Base-by-base conservation (phyloP, 2,888 invertebrate species). In the Carterocephalus palaemon region DNA sequence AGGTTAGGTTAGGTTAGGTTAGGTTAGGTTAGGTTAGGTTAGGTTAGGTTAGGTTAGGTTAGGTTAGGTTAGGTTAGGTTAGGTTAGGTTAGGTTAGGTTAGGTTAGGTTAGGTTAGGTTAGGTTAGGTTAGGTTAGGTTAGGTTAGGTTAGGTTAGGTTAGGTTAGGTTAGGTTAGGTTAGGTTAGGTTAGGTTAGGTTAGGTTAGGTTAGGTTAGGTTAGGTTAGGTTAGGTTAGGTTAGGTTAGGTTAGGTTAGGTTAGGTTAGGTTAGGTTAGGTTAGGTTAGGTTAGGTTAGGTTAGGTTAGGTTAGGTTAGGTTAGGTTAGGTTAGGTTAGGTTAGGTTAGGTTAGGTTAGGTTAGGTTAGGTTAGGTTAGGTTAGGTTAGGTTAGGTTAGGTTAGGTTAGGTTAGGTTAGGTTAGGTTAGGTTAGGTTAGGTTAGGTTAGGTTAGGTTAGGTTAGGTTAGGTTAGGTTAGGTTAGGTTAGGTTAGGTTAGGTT, bases 381-480 rank as follows among this genome's bases (percentile, higher is more conserved):
- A 46, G 47, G 49, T 49, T 49, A 47, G 49, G 52, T 49, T 48
- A 41, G 46, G 43, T 43, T 48, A 49, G 45, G 47, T 51, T 37
- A 38, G 29, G 42, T 37, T n/a, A n/a, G n/a, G n/a, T n/a, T n/a
- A n/a, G 22, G 46, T 36, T 49, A 38, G 47, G 46, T 42, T 51
- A 49, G 38, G 45, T 48, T 43, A 50, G n/a, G n/a, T n/a, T n/a
- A n/a, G n/a, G n/a, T n/a, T n/a, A n/a, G n/a, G 55, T 54, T 53
- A 53, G 57, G 57, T 57, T 55, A 53, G 54, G 54, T 54, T 53
- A 52, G 57, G 48, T 56, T 50, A 39, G 52, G 54, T 53, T 56
- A 43, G 54, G 54, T 53, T 51, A 37, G 56, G 52, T 54, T 51
- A 48, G 52, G 54, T 56, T 57, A 49, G 36, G 47, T 42, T 33